phyloP scores from a whole-genome alignment of 2,888 invertebrate species.

The Euphydryas editha region DNA sequence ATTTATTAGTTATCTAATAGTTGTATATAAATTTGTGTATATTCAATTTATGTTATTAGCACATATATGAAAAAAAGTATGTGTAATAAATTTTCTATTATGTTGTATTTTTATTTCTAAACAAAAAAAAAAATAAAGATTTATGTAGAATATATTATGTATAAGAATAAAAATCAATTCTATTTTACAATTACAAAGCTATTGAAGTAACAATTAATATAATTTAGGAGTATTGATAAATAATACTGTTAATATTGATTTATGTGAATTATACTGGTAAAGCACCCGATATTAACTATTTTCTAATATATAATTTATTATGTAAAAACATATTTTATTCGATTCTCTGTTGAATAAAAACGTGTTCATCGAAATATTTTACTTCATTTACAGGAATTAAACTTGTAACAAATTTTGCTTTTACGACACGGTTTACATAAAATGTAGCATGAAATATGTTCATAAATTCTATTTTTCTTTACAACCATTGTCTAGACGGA shows the following conservation, averaged over 20 bases:
- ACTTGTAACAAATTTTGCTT: conserved; percentile 2
- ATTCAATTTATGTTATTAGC: background rate
- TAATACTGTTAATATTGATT: no score
- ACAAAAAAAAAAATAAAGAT: no score
- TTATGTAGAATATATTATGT: no score
- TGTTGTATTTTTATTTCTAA: no score
- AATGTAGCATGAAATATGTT: conserved; percentile 13
- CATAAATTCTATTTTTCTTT: conserved; percentile 30
- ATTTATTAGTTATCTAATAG: background rate
- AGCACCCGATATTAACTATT: background rate
- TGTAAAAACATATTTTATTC: background rate
- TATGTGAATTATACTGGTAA: no score
- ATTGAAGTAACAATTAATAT: no score
- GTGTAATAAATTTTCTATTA: no score
- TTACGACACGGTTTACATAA: conserved; percentile 2
- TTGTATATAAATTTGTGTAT: background rate
- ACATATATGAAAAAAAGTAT: no score
- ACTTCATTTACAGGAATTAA: conserved; percentile 8
- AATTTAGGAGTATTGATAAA: no score
- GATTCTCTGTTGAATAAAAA: background rate
- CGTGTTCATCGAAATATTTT: background rate
- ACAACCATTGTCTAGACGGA: conserved; percentile 29
- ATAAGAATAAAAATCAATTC: no score
- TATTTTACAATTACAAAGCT: no score
- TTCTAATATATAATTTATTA: background rate